Conservation (phyloP, 2,888 invertebrate genomes). For the Archips xylosteana region DNA sequence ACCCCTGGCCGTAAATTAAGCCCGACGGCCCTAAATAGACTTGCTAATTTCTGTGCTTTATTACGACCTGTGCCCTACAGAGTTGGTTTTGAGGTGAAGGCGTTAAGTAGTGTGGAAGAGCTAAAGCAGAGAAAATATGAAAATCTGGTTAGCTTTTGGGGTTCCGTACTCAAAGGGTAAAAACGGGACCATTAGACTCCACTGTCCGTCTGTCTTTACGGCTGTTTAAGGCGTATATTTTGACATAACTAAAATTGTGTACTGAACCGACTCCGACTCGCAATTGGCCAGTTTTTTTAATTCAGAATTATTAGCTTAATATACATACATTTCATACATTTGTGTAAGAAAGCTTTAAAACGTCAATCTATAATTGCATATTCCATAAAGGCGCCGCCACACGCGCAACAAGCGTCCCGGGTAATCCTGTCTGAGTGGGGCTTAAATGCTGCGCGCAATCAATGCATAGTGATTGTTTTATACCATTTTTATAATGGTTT, state of each 20-base stretch:
- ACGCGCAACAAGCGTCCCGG: constrained; percentile 29
- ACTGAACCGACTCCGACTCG: too few species aligned
- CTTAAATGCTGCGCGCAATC: constrained; percentile 49
- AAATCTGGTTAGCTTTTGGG: too few species aligned
- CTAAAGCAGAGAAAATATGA: background rate
- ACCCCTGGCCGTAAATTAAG: constrained; percentile 63
- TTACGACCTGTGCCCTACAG: constrained; percentile 49
- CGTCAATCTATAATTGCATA: background rate
- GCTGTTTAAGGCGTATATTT: too few species aligned
- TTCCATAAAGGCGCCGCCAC: constrained; percentile 12
- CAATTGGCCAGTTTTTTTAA: too few species aligned
- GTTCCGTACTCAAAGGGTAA: too few species aligned
- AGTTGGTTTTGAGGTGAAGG: constrained; percentile 40
- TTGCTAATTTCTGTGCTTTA: constrained; percentile 64
- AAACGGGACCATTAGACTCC: too few species aligned
- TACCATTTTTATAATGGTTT: background rate
- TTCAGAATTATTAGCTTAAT: too few species aligned
- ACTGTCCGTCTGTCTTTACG: too few species aligned
- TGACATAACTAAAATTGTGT: too few species aligned
- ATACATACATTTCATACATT: background rate
- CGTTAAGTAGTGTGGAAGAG: constrained; percentile 14
- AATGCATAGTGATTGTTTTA: constrained; percentile 1
- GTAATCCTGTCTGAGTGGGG: constrained; percentile 62
- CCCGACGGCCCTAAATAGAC: constrained; percentile 61
- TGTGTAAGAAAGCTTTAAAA: background rate